Evolutionary conservation across 2,797 vertebrate genomes (phyloP), one percentile per base, ranked within the genome.

Genomic region (Sebastes baramenuke): DNA sequence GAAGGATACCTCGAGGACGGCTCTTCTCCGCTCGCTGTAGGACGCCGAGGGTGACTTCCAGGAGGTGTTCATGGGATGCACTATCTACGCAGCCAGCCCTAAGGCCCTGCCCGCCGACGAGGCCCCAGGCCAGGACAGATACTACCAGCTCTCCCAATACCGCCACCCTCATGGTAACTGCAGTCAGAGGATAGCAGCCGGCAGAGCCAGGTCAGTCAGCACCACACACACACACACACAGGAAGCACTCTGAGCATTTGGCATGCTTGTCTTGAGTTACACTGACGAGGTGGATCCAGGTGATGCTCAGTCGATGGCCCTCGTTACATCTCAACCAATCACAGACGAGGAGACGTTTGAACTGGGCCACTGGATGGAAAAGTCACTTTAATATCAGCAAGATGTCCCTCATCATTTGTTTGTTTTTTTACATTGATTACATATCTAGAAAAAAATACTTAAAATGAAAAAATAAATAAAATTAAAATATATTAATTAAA

Each of bases 11-110:
- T 92, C 49, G 64, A 93, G 88, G 85, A 92, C 89, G 49, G 56
- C 83, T 89, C 86, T 58, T 72, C 67, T 89, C 78, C 34, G 71
- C 90, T 88, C 60, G 76, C 90, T 73, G 86, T n/a, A 81, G 83
- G 88, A 93, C 92, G 14, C 75, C 24, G 75, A 87, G 87, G 81
- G 77, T 59, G 84, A 90, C 91, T 89, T 93, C 87, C 85, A 92
- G 86, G 89, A 83, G 90, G 92, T 84, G 92, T 95, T 95, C 91
- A 95, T 95, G 94, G 95, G 95, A 96, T 95, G 95, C 95, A 95
- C 93, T 83, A 95, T 95, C 85, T 95, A 95, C 81, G 95, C 95
- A 77, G 94, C 94, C 89, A 95, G 95, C 91, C 93, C 95, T 88
- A 94, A 96, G 93, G 95, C 93, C 91, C 94, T 95, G 88, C 92